Base-by-base conservation (phyloP, 2,888 invertebrate species). In the Metacarcinus magister region DNA sequence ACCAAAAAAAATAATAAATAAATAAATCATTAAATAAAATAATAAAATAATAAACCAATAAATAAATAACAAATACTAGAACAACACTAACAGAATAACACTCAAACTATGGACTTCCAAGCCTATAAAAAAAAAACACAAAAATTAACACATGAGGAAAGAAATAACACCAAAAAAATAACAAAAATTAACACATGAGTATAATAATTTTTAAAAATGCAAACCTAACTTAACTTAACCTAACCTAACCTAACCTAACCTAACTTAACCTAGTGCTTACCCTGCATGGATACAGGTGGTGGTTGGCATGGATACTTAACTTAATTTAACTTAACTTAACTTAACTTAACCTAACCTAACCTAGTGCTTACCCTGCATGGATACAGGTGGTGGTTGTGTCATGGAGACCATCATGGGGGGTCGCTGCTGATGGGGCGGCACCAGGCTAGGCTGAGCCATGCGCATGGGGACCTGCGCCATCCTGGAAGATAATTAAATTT, bases 361-460 rank as follows among this genome's bases (percentile, higher is more conserved):
- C 1, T 28, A 28, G n/a, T n/a, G 23, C 91, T 28, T 39, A 97
- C 97, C 97, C 95, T 96, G 96, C 97, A 97, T 97, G 92, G 97
- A 97, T 43, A 97, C 97, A 93, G 97, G 97, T 39, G 97, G 97
- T 75, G 97, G 97, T 89, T 97, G 97, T 90, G 97, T 96, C 97
- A 97, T 97, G 97, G 97, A 97, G 95, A 97, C 97, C 97, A 97
- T 97, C 97, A 97, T 97, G 96, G 97, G 96, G 48, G 96, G 97
- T 43, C 97, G 96, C 87, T 96, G 97, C 95, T 97, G 97, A 93
- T 97, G 97, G 95, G 96, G 96, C 28, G 96, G 96, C 95, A 96
- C 97, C 95, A 97, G 94, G 93, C 97, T 96, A 96, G 97, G 97
- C 95, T 97, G 97, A 94, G 97, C 96, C 96, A 97, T 96, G 91